Evolutionary conservation across 2,888 invertebrate genomes (phyloP).

Genomic region (Cephus runcator): DNA sequence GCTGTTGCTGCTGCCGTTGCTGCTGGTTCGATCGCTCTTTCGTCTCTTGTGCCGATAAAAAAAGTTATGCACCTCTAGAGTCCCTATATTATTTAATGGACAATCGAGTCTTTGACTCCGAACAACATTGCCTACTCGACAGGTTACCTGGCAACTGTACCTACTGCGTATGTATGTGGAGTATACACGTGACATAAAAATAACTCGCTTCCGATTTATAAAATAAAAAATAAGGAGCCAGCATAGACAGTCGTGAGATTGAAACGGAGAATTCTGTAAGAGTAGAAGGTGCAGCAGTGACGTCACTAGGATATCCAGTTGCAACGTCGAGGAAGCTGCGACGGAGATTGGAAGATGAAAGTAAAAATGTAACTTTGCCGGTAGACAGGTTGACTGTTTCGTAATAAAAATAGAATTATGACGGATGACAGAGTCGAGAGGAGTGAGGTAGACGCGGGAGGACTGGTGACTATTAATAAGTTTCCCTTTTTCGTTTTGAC

Average conservation of each 20-base stretch:
- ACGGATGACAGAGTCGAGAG: slow-evolving; percentile 22
- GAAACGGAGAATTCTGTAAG: neutral
- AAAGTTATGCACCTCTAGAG: neutral
- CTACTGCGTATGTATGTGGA: neutral
- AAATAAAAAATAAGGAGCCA: neutral
- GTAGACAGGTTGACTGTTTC: neutral
- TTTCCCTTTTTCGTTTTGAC: neutral
- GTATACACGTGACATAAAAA: neutral
- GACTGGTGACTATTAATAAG: neutral
- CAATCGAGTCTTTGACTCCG: neutral
- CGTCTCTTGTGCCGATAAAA: neutral
- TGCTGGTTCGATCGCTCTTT: slow-evolving; percentile 10
- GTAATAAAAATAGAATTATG: slow-evolving; percentile 40
- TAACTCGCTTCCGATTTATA: neutral
- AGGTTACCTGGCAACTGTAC: neutral
- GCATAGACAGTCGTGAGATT: neutral
- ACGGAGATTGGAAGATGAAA: slow-evolving; percentile 37
- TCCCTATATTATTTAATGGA: neutral
- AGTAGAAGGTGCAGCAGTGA: neutral
- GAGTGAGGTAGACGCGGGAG: too few species aligned
- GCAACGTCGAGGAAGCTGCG: neutral
- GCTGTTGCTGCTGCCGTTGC: neutral
- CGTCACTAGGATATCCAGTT: neutral
- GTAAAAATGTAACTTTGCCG: slow-evolving; percentile 22
- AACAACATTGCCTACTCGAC: neutral